Evolutionary conservation across 2,797 vertebrate species (phyloP), one percentile per base, ranked within the genome.

Genomic region (Pangasius krempfi): DNA sequence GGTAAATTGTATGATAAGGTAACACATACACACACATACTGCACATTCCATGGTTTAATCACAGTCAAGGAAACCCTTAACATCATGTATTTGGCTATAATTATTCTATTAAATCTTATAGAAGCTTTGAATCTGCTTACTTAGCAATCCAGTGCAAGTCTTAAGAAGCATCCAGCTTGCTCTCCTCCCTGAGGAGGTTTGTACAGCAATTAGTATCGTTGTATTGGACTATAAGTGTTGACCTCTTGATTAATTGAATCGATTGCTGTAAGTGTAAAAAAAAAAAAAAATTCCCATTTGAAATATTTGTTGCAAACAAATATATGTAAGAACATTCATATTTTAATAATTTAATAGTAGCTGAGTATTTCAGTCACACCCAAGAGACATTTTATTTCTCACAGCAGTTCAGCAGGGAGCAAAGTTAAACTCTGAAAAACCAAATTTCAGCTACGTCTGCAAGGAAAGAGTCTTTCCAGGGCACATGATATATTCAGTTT

Each of bases 361-460:
- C 40, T 3, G 12, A 44, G 30, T 82, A 0, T 62, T 81, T 44
- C 1, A 44, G 10, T 44, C 56, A 64, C 40, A 66, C 13, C 13
- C 14, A 84, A 44, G 64, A 87, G 22, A 18, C 33, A 82, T 52
- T 14, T 82, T 86, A 44, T 82, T 62, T 25, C 52, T 82, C 13
- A 37, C 30, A 70, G 50, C 50, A 47, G 33, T 56, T 25, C 16
- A 72, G 2, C 78, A 82, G 64, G 9, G 16, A 81, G 50, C 44
- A 81, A 87, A 68, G 22, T 27, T 47, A 30, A 76, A 8, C 37
- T 47, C n/a, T 68, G 14, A 44, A 72, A 58, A 30, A 18, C 10
- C 33, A 81, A 56, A 79, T 47, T 68, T 64, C 33, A 58, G 13
- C 14, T 30, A 44, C 56, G 22, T 56, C 50, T 79, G 66, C 18